A percentile compares a stretch with the other conserved stretches of the same genome.
Evolutionary conservation across 92 coral and sea anemone genomes (phyloP).

Genomic region (Scolanthus callimorphus): DNA sequence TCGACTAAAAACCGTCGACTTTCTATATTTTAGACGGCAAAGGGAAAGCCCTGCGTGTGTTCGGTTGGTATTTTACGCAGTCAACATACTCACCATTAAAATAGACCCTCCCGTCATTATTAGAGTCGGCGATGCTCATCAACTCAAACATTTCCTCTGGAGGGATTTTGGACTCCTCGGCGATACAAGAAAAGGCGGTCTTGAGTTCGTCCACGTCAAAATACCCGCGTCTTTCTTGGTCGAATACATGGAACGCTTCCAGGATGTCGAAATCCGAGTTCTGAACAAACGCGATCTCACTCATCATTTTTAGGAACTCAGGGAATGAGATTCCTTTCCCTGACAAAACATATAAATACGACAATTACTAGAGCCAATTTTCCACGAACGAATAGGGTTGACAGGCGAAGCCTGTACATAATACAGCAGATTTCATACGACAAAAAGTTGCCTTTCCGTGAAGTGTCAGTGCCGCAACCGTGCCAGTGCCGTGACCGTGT

Average conservation of each 20-base stretch:
- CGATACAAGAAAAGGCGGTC: slow-evolving; percentile 48
- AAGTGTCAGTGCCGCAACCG: no score
- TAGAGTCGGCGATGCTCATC: slow-evolving; percentile 48
- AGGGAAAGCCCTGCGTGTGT: no score
- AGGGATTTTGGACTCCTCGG: slow-evolving; percentile 22
- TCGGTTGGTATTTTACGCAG: no score
- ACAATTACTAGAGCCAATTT: no score
- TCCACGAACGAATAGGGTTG: no score
- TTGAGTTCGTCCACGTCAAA: slow-evolving; percentile 50
- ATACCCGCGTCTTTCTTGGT: slow-evolving; percentile 60
- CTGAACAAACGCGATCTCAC: slow-evolving; percentile 18
- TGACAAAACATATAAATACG: no score
- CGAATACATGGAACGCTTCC: slow-evolving; percentile 70
- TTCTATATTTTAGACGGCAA: no score
- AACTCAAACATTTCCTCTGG: slow-evolving; percentile 45
- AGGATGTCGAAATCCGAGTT: slow-evolving; percentile 43
- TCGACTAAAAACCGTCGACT: no score
- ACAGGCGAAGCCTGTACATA: no score
- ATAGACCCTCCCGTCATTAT: slow-evolving; percentile 54
- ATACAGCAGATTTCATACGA: no score
- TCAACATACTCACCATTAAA: slow-evolving; percentile 41
- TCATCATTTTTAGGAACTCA: slow-evolving; percentile 46
- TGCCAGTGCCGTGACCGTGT: no score
- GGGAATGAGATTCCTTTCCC: slow-evolving; percentile 32
- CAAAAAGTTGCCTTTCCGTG: no score